phyloP scores from a whole-genome alignment of 2,888 invertebrate species.

The Megaustenia siamemsis region DNA sequence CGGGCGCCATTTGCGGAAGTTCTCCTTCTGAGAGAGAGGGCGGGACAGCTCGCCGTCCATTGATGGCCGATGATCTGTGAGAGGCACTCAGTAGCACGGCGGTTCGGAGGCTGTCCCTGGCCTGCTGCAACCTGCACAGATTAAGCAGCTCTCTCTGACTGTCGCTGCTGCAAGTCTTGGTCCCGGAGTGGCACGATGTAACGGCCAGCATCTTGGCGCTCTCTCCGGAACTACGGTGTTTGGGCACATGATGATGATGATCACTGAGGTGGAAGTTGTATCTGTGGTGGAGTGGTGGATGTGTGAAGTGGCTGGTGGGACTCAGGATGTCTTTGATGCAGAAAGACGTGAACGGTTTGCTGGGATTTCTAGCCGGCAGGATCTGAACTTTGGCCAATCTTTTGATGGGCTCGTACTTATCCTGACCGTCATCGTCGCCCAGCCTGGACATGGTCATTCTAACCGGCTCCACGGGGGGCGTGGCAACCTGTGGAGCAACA shows the following conservation, averaged over 20 bases:
- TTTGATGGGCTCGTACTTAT: slow-evolving; percentile 71
- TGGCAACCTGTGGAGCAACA: no score
- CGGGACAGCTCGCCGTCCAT: neutral
- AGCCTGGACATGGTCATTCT: slow-evolving; percentile 50
- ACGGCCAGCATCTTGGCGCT: neutral
- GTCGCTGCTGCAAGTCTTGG: neutral
- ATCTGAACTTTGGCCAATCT: slow-evolving; percentile 72
- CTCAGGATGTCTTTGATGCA: slow-evolving; percentile 74
- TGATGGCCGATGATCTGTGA: neutral
- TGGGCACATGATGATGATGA: neutral
- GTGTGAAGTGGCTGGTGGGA: neutral
- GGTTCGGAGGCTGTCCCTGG: neutral
- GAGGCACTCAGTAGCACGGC: neutral
- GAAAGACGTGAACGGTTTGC: slow-evolving; percentile 75
- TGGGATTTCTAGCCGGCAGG: slow-evolving; percentile 70
- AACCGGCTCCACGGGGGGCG: neutral
- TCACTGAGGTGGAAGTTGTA: neutral
- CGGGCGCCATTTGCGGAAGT: slow-evolving; percentile 22
- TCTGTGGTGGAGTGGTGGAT: neutral
- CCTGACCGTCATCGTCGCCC: slow-evolving; percentile 45
- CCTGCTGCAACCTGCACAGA: neutral
- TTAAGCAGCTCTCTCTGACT: slow-evolving; percentile 16
- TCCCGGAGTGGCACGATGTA: neutral
- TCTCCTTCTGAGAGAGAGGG: slow-evolving; percentile 20
- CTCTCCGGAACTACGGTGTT: neutral